Percentiles rank a stretch among this genome's conserved stretches.
These are phyloP conservation scores for Enteromius thamalakanensis DNA, from an alignment of 2,797 vertebrate species.

Conservation along the genomic window DNA sequence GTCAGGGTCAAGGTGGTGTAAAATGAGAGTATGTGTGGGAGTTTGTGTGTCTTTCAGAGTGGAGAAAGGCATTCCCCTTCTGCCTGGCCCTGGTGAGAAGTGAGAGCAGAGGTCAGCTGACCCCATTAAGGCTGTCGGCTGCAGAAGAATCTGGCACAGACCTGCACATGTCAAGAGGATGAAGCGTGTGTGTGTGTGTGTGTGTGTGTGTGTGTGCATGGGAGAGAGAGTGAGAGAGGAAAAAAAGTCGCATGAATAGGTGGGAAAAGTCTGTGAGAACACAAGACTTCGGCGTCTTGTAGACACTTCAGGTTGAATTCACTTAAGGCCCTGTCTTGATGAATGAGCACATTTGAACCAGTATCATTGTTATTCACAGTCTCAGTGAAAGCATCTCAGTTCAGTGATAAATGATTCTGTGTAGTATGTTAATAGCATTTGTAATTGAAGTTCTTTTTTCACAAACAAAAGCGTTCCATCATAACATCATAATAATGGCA, in stretches of 20 bases:
- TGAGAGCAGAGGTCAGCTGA: constrained; percentile 64
- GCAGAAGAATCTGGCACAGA: constrained; percentile 59
- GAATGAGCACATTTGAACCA: constrained; percentile 23
- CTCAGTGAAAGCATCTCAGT: constrained; percentile 6
- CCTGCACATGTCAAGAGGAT: constrained; percentile 47
- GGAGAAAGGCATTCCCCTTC: constrained; percentile 44
- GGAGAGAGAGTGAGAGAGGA: neutral
- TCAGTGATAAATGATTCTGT: constrained; percentile 20
- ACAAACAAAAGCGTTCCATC: neutral
- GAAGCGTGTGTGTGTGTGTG: constrained; percentile 23
- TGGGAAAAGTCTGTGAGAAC: constrained; percentile 24
- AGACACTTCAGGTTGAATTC: constrained; percentile 33
- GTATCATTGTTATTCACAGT: neutral
- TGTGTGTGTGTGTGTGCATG: no score
- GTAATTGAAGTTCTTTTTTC: constrained; percentile 8
- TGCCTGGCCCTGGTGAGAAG: constrained; percentile 52
- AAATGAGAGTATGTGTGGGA: constrained; percentile 70
- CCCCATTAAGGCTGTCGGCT: constrained; percentile 66
- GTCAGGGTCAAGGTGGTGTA: constrained; percentile 60
- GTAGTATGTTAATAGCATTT: constrained; percentile 14
- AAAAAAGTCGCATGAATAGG: constrained; percentile 5
- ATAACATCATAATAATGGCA: neutral
- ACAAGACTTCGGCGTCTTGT: neutral
- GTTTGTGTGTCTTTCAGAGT: constrained; percentile 56
- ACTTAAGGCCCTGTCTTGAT: constrained; percentile 22